Percentiles rank a stretch among this genome's conserved stretches.
These are phyloP conservation scores for Stictocephala bisonia DNA, from an alignment of 2,888 invertebrate species.

Conservation along the genomic window DNA sequence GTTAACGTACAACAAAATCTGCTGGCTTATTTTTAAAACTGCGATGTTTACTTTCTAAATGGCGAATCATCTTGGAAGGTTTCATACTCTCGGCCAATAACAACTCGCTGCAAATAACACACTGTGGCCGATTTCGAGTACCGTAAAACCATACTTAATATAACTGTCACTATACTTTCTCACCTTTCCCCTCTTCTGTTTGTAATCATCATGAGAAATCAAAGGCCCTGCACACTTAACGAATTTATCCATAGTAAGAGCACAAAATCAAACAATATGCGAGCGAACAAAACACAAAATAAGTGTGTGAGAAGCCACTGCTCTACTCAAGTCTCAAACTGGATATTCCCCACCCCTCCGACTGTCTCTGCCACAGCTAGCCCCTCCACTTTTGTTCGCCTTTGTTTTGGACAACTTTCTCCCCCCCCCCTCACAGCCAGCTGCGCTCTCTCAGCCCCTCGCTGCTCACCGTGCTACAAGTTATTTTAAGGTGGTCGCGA, in stretches of 20 bases:
- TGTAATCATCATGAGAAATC: not conserved
- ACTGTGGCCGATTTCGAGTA: conserved; percentile 29
- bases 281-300: too few species aligned
- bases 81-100: conserved; percentile 25
- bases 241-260: too few species aligned
- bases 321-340: too few species aligned
- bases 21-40: conserved; percentile 14
- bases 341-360: not conserved
- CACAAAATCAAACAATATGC: too few species aligned
- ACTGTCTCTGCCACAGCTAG: conserved; percentile 3
- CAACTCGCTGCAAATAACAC: conserved; percentile 35
- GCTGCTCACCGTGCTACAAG: not conserved
- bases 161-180: conserved; percentile 12
- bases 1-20: not conserved
- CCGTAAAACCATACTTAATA: conserved; percentile 40
- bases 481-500: not conserved
- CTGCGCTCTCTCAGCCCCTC: not conserved
- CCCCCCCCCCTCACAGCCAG: conserved; percentile 1
- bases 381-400: not conserved
- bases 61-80: conserved; percentile 36
- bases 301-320: too few species aligned
- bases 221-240: not conserved
- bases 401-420: too few species aligned
- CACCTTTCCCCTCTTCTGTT: not conserved
- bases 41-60: conserved; percentile 37